A percentile compares a stretch with the other conserved stretches of the same genome.
These are phyloP conservation scores for Drosophila prolongata DNA, from an alignment of 2,888 invertebrate genomes.

Conservation along the genomic window DNA sequence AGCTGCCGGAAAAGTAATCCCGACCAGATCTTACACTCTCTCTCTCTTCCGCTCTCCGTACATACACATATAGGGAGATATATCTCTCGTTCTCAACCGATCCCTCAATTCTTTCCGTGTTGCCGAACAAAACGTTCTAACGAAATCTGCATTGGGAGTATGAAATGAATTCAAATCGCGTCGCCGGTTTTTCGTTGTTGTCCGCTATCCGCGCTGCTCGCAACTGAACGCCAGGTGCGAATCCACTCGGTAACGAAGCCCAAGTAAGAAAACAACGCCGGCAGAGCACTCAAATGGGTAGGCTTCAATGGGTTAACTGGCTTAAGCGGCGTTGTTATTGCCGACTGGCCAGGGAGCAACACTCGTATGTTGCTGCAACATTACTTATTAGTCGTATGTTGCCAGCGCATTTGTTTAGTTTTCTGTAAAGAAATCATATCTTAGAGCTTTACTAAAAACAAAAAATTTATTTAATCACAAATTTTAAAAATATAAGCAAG, in stretches of 20 bases:
- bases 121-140: slow-evolving; percentile 50
- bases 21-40: slow-evolving; percentile 44
- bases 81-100: slow-evolving; percentile 28
- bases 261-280: slow-evolving; percentile 34
- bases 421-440: too few relatives aligned
- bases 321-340: slow-evolving; percentile 3
- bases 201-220: slow-evolving; percentile 66
- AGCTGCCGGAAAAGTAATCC: slow-evolving; percentile 41
- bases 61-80: not conserved
- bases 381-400: not conserved
- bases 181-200: slow-evolving; percentile 67
- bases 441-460: too few relatives aligned
- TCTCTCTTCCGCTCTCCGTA: slow-evolving; percentile 17
- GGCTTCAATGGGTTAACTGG: slow-evolving; percentile 51
- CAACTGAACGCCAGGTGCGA: slow-evolving; percentile 76
- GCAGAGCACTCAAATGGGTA: slow-evolving; percentile 14
- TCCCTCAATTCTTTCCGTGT: slow-evolving; percentile 32
- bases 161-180: slow-evolving; percentile 33
- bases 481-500: too few relatives aligned
- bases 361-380: slow-evolving; percentile 18
- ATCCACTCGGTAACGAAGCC: slow-evolving; percentile 25
- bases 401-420: not conserved
- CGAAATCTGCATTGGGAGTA: slow-evolving; percentile 15
- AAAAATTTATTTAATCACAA: too few relatives aligned
- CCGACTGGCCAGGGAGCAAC: slow-evolving; percentile 6